phyloP scores from a whole-genome alignment of 2,113 vertebrate species.

The Mustela nigripes region DNA sequence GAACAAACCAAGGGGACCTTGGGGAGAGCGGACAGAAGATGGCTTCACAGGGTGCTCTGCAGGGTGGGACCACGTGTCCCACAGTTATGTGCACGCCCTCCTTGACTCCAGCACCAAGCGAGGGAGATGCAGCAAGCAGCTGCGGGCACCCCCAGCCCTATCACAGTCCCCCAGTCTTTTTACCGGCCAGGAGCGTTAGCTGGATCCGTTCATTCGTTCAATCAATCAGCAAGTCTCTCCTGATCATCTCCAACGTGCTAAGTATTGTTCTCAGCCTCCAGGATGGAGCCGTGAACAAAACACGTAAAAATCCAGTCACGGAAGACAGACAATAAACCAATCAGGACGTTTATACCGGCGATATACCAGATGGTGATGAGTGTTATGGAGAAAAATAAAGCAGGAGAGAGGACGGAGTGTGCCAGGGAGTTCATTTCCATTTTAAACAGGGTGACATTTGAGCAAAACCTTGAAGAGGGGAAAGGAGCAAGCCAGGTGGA shows the following conservation, averaged over 20 bases:
- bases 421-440: not conserved
- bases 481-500: not conserved
- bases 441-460: not conserved
- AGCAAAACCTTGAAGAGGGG: not conserved
- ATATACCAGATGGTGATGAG: not conserved
- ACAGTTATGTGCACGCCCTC: fast-evolving
- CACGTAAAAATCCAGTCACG: not conserved
- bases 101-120: not conserved
- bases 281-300: not conserved
- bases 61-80: not conserved
- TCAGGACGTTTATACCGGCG: fast-evolving
- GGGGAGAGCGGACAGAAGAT: not conserved
- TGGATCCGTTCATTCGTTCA: not conserved
- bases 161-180: fast-evolving
- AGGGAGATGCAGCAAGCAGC: not conserved
- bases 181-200: not conserved
- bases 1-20: not conserved
- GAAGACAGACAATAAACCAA: constrained; percentile 7
- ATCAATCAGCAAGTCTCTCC: not conserved
- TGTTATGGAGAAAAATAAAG: not conserved
- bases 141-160: not conserved
- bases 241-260: not conserved
- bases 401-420: not conserved
- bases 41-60: not conserved
- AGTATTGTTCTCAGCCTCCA: not conserved